phyloP scores from a whole-genome alignment of 2,888 invertebrate genomes.

The Leptopterna dolabrata region DNA sequence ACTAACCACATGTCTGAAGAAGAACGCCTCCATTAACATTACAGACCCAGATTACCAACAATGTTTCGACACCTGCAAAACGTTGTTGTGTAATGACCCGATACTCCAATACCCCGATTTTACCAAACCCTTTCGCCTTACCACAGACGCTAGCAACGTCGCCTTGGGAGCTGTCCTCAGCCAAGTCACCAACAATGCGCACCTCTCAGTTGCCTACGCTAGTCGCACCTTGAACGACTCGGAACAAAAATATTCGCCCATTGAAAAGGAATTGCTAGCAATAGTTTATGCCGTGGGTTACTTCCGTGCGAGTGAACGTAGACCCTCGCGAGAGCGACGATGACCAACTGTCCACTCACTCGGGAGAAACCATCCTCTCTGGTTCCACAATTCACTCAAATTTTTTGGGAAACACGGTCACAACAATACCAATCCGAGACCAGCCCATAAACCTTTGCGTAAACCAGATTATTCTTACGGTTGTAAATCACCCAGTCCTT shows the following conservation, averaged over 20 bases:
- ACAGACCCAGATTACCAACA: neutral
- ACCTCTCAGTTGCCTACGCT: neutral
- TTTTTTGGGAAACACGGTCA: constrained; percentile 8
- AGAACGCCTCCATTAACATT: neutral
- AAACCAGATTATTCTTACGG: constrained; percentile 24
- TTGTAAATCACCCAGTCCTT: neutral
- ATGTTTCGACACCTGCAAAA: neutral
- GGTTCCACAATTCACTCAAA: constrained; percentile 1
- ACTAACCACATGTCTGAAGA: no score
- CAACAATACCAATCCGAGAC: constrained; percentile 21
- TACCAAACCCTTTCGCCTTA: neutral
- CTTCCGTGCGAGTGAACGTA: neutral
- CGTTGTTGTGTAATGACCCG: no score
- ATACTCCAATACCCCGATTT: constrained; percentile 16
- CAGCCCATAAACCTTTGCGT: constrained; percentile 17
- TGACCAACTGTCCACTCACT: no score
- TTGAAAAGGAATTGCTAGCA: constrained; percentile 65
- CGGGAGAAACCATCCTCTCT: no score
- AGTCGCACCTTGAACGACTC: neutral
- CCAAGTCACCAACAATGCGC: neutral
- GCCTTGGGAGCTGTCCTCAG: neutral
- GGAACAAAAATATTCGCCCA: constrained; percentile 59
- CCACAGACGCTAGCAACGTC: neutral
- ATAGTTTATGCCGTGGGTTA: constrained; percentile 64
- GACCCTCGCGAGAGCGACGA: neutral